Evolutionary conservation across 2,888 invertebrate species (phyloP), one percentile per base, ranked within the genome.

Genomic region (Amphipoea oculea): DNA sequence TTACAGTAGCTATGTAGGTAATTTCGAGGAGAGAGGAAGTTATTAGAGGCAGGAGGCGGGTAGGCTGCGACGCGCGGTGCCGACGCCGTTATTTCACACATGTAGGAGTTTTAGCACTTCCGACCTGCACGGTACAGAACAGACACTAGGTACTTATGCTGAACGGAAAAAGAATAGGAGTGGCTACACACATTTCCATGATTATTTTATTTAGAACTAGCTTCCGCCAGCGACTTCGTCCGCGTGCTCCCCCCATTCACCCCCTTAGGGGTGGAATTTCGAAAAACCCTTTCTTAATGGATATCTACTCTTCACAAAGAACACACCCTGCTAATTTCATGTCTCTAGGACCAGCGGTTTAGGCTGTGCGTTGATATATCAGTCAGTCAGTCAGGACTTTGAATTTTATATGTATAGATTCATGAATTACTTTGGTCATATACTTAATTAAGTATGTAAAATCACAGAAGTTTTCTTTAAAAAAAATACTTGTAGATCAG

Each of bases 11-110:
- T 70, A 17, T 40, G 54, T 36, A 57, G 66, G 29, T 79, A 70
- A 70, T 79, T 76, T 79, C 42, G n/a, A 68, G 60, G n/a, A 23
- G 17, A 62, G 23, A 84, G 84, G 84, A 84, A 84, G 68, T 84
- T 68, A 74, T 84, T 77, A 84, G 48, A 65, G 63, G 40, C 65
- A 60, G 70, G 68, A 68, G 67, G 45, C 65, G 45, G 70, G 72
- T 20, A 66, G 51, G 23, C 63, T 57, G n/a, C 29, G 42, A 29
- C 12, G 63, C 57, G 20, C 36, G 23, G n/a, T 74, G 40, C 45
- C n/a, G 40, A 69, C 62, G 57, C 54, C 29, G 45, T 36, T 69
- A 40, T 75, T 77, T 81, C 66, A 77, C 74, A 77, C 72, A 66
- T 75, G 74, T 40, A 36, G 45, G 6, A 66, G 60, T 73, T 72